phyloP scores from a whole-genome alignment of 2,113 vertebrate species.

The Speoplatyrhinus poulsoni region DNA sequence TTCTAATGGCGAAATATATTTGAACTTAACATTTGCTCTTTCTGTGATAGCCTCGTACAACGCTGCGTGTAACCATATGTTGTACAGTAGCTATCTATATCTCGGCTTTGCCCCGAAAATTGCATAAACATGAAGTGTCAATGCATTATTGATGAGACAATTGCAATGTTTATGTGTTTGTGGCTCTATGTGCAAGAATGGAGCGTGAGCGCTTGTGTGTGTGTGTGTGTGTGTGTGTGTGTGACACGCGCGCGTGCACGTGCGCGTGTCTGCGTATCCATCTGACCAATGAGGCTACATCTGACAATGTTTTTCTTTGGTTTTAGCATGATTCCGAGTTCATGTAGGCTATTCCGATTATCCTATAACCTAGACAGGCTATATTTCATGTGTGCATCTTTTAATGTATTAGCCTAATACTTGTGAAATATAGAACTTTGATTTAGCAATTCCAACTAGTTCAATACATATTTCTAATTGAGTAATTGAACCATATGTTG shows the following conservation, averaged over 20 bases:
- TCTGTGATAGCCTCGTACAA: slow-evolving; percentile 41
- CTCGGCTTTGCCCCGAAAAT: slow-evolving; percentile 72
- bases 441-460: neutral
- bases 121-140: slow-evolving; percentile 85
- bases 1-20: slow-evolving; percentile 33
- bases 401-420: too few relatives aligned
- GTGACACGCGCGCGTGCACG: neutral
- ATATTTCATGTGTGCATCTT: too few relatives aligned
- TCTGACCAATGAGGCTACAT: slow-evolving; percentile 13
- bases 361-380: too few relatives aligned
- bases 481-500: neutral
- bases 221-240: slow-evolving; percentile 11
- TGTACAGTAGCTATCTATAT: slow-evolving; percentile 49
- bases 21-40: slow-evolving; percentile 43
- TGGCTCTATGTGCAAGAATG: slow-evolving; percentile 3
- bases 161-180: slow-evolving; percentile 58
- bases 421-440: too few relatives aligned
- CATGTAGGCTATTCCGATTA: neutral
- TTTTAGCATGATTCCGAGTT: slow-evolving; percentile 19
- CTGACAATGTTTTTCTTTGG: slow-evolving; percentile 20
- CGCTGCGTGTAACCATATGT: slow-evolving; percentile 12
- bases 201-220: neutral
- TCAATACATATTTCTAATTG: neutral
- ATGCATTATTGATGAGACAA: slow-evolving; percentile 90
- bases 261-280: neutral